These are phyloP conservation scores for Crocallis elinguaria DNA, from an alignment of 2,888 invertebrate genomes.

Conservation along the genomic window DNA sequence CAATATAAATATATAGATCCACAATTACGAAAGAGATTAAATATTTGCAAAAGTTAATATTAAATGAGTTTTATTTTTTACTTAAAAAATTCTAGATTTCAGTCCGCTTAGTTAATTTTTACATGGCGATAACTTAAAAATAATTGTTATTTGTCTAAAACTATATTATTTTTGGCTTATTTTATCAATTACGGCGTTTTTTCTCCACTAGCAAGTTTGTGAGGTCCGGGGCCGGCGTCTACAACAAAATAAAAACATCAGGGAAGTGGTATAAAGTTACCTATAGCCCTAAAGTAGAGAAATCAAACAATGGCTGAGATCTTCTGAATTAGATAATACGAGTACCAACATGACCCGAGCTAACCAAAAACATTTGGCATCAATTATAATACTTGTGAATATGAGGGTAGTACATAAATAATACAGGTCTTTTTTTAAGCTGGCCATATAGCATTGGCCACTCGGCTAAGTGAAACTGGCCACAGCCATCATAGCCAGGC, in stretches of 20 bases:
- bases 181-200: slow-evolving; percentile 41
- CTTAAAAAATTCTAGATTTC: slow-evolving; percentile 48
- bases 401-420: too few relatives aligned
- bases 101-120: slow-evolving; percentile 58
- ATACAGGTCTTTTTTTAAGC: too few relatives aligned
- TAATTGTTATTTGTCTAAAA: slow-evolving; percentile 48
- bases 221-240: slow-evolving; percentile 86
- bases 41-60: slow-evolving; percentile 85
- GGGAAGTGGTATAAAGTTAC: too few relatives aligned
- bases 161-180: slow-evolving; percentile 58
- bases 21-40: slow-evolving; percentile 86
- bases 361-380: too few relatives aligned
- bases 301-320: too few relatives aligned
- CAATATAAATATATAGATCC: slow-evolving; percentile 86
- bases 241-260: slow-evolving; percentile 41
- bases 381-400: too few relatives aligned
- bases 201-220: slow-evolving; percentile 72
- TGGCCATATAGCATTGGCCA: too few relatives aligned
- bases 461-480: too few relatives aligned
- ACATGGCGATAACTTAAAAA: slow-evolving; percentile 50
- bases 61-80: slow-evolving; percentile 59
- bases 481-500: too few relatives aligned
- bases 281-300: too few relatives aligned
- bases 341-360: too few relatives aligned
- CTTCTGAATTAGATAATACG: too few relatives aligned